A percentile compares a stretch with the other conserved stretches of the same genome.
phyloP scores from a whole-genome alignment of 1,140 invertebrate genomes.

The Drosophila miranda region DNA sequence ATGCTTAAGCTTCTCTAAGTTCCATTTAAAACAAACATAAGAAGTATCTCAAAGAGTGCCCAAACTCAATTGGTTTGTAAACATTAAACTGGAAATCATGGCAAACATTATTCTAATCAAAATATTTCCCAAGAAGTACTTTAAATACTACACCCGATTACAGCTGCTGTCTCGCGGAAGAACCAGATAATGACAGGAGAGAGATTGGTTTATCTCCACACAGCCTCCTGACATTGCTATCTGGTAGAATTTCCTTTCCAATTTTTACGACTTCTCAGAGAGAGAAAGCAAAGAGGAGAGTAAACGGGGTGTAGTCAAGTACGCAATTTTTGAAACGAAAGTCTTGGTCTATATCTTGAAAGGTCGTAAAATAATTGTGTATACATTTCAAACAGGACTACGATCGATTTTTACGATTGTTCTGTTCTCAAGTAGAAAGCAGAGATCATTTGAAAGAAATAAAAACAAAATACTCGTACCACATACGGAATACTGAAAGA shows the following conservation, averaged over 20 bases:
- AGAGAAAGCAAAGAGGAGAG: conserved; percentile 20
- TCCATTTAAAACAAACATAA: neutral
- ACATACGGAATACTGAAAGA: conserved; percentile 9
- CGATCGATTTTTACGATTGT: conserved; percentile 63
- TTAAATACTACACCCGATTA: conserved; percentile 19
- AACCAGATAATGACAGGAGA: conserved; percentile 34
- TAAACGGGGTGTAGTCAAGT: conserved; percentile 53
- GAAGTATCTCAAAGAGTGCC: neutral
- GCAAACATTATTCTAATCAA: conserved; percentile 11
- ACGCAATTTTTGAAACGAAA: conserved; percentile 66
- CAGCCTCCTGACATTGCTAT: conserved; percentile 53
- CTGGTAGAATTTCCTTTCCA: conserved; percentile 53
- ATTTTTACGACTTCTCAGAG: conserved; percentile 66
- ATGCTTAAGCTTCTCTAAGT: neutral
- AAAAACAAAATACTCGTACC: conserved; percentile 64
- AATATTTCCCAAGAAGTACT: conserved; percentile 27
- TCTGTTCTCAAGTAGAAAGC: conserved; percentile 70
- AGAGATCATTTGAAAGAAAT: conserved; percentile 78
- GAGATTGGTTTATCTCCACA: conserved; percentile 48
- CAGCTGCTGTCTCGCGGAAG: conserved; percentile 19
- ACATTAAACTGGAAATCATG: conserved; percentile 12
- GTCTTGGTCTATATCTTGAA: conserved; percentile 66
- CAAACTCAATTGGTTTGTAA: conserved; percentile 33
- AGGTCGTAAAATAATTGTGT: conserved; percentile 75
- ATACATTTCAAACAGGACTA: conserved; percentile 75